Evolutionary conservation across 2,888 invertebrate genomes (phyloP).

Genomic region (Coecobrya sp.): DNA sequence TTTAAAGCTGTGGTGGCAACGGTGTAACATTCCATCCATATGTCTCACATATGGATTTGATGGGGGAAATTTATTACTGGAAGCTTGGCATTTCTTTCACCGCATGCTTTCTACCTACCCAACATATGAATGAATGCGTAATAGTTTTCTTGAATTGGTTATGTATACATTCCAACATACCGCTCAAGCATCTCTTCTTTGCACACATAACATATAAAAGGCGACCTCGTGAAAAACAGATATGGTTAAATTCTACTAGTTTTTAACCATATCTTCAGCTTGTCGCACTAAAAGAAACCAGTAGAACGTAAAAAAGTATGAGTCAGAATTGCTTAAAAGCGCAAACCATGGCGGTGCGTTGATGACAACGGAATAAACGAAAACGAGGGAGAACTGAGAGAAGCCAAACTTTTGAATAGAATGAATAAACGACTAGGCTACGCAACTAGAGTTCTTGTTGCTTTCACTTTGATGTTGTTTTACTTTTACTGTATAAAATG

Average conservation of each 20-base stretch:
- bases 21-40: conserved; percentile 16
- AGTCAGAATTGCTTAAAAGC: conserved; percentile 54
- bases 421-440: neutral
- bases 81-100: conserved; percentile 64
- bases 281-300: conserved; percentile 31
- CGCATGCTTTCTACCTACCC: conserved; percentile 13
- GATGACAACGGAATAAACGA: neutral
- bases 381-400: too few species aligned
- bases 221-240: neutral
- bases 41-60: conserved; percentile 47
- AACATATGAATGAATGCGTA: neutral
- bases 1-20: neutral
- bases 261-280: neutral
- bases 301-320: conserved; percentile 20
- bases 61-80: conserved; percentile 67
- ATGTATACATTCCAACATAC: neutral
- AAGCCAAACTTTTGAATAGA: conserved; percentile 1
- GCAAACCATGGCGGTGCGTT: neutral
- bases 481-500: neutral
- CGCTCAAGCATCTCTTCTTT: neutral
- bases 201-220: too few species aligned
- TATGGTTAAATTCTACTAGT: neutral
- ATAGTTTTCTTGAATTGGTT: neutral
- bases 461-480: neutral
- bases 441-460: neutral